Percentiles rank a stretch among this genome's conserved stretches.
These are phyloP conservation scores for Andrena camellia DNA, from an alignment of 2,888 invertebrate species.

Conservation along the genomic window DNA sequence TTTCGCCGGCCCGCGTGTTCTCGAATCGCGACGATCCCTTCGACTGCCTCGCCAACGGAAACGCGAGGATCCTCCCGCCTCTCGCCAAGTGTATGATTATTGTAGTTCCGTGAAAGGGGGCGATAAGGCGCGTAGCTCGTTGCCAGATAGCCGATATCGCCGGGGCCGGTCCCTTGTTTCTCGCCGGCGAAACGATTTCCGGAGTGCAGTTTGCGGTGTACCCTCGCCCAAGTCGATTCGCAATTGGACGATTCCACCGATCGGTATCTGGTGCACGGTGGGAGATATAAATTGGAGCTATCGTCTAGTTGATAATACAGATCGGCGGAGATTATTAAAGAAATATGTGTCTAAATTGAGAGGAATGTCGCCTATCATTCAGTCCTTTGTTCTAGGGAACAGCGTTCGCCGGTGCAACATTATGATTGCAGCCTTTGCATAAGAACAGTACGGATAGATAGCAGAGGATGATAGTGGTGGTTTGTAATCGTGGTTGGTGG, in stretches of 20 bases:
- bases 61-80: neutral
- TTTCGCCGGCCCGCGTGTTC: neutral
- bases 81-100: conserved; percentile 42
- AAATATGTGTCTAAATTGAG: conserved; percentile 6
- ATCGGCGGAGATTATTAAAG: conserved; percentile 8
- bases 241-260: conserved; percentile 35
- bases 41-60: conserved; percentile 1
- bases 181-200: conserved; percentile 35
- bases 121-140: conserved; percentile 47
- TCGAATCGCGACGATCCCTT: neutral
- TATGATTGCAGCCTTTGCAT: conserved; percentile 26
- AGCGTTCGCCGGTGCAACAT: conserved; percentile 2
- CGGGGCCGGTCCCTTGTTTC: conserved; percentile 28
- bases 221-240: neutral
- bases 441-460: conserved; percentile 9
- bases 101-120: conserved; percentile 39
- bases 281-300: conserved; percentile 34
- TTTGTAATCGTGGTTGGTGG: conserved; percentile 6
- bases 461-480: conserved; percentile 22
- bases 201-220: conserved; percentile 18
- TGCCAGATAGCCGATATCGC: conserved; percentile 42
- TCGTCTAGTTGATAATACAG: conserved; percentile 28
- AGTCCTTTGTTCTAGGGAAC: conserved; percentile 23
- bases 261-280: conserved; percentile 26
- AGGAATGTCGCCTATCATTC: conserved; percentile 2